Evolutionary conservation across 2,888 invertebrate species (phyloP), one percentile per base, ranked within the genome.

Genomic region (Xestoiulus laeticollis): DNA sequence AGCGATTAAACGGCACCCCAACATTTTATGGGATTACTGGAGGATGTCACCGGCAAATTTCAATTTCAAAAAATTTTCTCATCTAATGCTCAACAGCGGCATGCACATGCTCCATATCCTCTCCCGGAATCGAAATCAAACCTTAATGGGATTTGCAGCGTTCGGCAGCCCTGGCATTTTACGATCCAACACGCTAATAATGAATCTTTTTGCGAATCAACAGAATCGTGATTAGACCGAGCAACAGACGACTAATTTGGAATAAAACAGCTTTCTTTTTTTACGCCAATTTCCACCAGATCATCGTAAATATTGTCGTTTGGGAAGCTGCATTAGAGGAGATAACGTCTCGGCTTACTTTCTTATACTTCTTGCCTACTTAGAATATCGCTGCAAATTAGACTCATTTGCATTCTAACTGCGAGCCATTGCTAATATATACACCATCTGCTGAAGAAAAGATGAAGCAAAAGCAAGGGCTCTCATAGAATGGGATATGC

Each of bases 271-370:
- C 59, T 59, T 59, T 59, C n/a, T 53, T 59, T 59, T 38, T 59
- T 59, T 59, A n/a, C 22, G 59, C 59, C 59, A 59, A 59, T 59
- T 59, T 59, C 59, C 59, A 59, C 6, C 59, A 22, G 59, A 59
- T 59, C 59, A 59, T 59, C 59, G 59, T 59, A 59, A 59, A 59
- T 59, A 59, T 59, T 59, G 59, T 53, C 53, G 53, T 53, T 53
- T 53, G 53, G 53, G 53, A 53, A 22, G 59, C 59, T 59, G 59
- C 59, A 4, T 22, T 59, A 59, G 59, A 6, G 59, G 22, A 22
- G 59, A 59, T 59, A 59, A 59, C 59, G 59, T 22, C 59, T 59
- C 22, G 8, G 22, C 59, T 22, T 22, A 22, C 59, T 59, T 22
- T 59, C 59, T 59, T 10, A 22, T 6, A n/a, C 22, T 59, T 10